Evolutionary conservation across 2,113 vertebrate genomes (phyloP).

Genomic region (Heterotis niloticus): DNA sequence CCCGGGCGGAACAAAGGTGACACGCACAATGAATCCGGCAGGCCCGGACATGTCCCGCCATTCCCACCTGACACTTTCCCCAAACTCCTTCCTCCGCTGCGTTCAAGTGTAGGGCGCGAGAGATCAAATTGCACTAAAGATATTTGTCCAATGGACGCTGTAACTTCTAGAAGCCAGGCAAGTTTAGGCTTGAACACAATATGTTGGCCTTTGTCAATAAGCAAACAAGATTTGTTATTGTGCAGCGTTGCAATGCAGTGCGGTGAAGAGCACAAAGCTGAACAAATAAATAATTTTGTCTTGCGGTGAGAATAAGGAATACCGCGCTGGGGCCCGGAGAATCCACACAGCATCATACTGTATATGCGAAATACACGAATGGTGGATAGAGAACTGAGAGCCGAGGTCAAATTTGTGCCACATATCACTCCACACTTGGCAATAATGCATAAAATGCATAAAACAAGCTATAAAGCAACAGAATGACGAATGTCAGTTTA

Average conservation of each 20-base stretch:
- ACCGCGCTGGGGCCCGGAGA: neutral
- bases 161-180: slow-evolving; percentile 30
- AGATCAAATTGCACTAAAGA: slow-evolving; percentile 20
- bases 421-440: no score
- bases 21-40: neutral
- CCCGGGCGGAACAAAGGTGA: neutral
- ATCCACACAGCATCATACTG: neutral
- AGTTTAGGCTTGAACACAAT: slow-evolving; percentile 48
- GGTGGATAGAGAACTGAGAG: no score
- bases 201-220: slow-evolving; percentile 32
- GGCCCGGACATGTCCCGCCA: slow-evolving; percentile 19
- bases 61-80: slow-evolving; percentile 23
- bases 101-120: slow-evolving; percentile 19
- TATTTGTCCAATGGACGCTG: slow-evolving; percentile 26
- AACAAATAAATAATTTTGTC: neutral
- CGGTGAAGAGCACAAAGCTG: neutral
- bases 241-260: neutral
- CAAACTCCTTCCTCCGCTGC: slow-evolving; percentile 18
- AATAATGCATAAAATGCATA: no score
- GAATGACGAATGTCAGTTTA: no score
- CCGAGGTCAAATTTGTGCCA: no score
- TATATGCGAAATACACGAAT: neutral
- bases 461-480: no score
- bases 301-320: neutral
- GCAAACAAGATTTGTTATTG: slow-evolving; percentile 26